Evolutionary conservation across 92 coral and sea anemone species (phyloP).

Genomic region (Heteractis magnifica): DNA sequence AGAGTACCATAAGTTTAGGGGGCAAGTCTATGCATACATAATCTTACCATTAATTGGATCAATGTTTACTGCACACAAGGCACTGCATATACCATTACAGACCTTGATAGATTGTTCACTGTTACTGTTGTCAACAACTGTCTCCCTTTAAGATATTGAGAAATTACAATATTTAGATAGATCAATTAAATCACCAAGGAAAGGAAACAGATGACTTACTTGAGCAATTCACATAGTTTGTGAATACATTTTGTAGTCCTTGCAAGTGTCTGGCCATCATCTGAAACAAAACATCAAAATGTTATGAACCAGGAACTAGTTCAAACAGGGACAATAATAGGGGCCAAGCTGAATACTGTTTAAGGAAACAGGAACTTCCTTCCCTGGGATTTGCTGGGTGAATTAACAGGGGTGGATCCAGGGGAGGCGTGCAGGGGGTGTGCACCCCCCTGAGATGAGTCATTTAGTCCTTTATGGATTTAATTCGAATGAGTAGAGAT

Average conservation of each 20-base stretch:
- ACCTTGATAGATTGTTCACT: neutral
- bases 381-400: neutral
- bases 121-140: neutral
- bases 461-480: too few species aligned
- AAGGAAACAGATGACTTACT: conserved; percentile 23
- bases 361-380: too few species aligned
- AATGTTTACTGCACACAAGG: conserved; percentile 19
- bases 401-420: neutral
- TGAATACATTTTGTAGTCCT: conserved; percentile 41
- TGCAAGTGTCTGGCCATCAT: conserved; percentile 38
- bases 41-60: conserved; percentile 23
- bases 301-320: neutral
- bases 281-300: neutral
- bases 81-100: conserved; percentile 26
- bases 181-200: too few species aligned
- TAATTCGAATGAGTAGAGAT: too few species aligned
- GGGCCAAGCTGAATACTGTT: neutral
- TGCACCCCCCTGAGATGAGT: too few species aligned
- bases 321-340: neutral
- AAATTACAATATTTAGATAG: neutral
- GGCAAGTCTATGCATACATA: neutral
- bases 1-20: neutral
- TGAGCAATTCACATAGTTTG: conserved; percentile 35
- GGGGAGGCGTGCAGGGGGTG: too few species aligned
- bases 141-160: neutral